Base-by-base conservation (phyloP, 2,113 vertebrate species). In the Accipiter virgatus region DNA sequence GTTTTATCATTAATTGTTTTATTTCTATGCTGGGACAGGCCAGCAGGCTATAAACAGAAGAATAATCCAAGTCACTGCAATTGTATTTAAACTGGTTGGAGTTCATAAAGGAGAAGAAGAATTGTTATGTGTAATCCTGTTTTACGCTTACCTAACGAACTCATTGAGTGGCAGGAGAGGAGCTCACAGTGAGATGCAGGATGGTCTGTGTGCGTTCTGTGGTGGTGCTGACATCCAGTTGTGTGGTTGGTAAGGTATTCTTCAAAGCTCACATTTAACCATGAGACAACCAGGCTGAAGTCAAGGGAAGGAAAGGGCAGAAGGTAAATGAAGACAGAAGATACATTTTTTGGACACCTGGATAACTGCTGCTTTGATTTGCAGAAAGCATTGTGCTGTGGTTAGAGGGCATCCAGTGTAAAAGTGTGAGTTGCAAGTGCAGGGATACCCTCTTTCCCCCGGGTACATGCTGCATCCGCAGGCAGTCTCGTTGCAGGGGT, bases 61-160 rank as follows among this genome's bases (percentile, higher is more conserved):
- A 88, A 79, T 56, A 85, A 82, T 40, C 21, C 14, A 19, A 52
- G 38, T 38, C 52, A 36, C 61, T 79, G 42, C 23, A 47, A 50
- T 66, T 82, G 56, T 74, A 48, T 91, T 93, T 82, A 40, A 82
- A 56, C 27, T 59, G 23, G 21, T 89, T 94, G 21, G 31, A 26
- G 59, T 58, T 83, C 47, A 75, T 95, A 91, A 91, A 75, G 71
- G 67, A 59, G 71, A 80, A 94, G 84, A 86, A 71, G 72, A 94
- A 93, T 63, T 47, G 55, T 38, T 61, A 45, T 71, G 27, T 56
- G n/a, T 48, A 23, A 36, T 92, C 26, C n/a, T 88, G 40, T 84
- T 86, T 52, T 80, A 72, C 0, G 3, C 31, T 86, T 86, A 16
- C 48, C 43, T 61, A 52, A 71, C 0, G 3, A 58, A 34, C 36